phyloP scores from a whole-genome alignment of 2,113 vertebrate species.

The Pachycephala philippinensis region DNA sequence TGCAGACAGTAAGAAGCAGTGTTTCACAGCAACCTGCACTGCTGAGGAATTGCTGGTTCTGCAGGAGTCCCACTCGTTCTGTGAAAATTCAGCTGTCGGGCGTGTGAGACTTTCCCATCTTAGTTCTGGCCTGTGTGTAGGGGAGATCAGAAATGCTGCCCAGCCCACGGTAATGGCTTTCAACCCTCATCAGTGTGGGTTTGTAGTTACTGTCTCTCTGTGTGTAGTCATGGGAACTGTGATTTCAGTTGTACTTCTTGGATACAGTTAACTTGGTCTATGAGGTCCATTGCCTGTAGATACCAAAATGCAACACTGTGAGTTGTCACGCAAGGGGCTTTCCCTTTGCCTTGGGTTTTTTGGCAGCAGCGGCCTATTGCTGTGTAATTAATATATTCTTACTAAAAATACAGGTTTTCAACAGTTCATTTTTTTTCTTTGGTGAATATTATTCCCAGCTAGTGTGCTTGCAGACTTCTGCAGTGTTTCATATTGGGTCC shows the following conservation, averaged over 20 bases:
- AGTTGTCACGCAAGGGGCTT: not conserved
- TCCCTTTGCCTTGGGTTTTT: not conserved
- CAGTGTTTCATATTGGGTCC: not conserved
- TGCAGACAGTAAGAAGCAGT: not conserved
- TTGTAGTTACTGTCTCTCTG: not conserved
- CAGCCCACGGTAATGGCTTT: not conserved
- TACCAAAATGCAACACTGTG: not conserved
- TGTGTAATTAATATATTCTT: not conserved
- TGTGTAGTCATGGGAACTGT: not conserved
- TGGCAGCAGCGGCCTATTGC: not conserved
- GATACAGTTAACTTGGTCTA: not conserved
- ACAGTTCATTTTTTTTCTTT: not conserved
- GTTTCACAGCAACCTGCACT: not conserved
- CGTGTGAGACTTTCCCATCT: not conserved
- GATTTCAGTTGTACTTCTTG: not conserved
- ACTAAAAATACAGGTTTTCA: not conserved
- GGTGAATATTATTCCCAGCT: not conserved
- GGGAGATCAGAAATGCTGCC: not conserved
- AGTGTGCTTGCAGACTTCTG: not conserved
- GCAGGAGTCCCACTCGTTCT: accelerated
- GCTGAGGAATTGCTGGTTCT: not conserved
- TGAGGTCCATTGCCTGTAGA: not conserved
- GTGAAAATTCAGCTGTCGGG: not conserved
- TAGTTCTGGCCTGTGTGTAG: not conserved
- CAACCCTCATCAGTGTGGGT: not conserved